These are phyloP conservation scores for Petrocephalus microphthalmus DNA, from an alignment of 2,113 vertebrate species.

Conservation along the genomic window DNA sequence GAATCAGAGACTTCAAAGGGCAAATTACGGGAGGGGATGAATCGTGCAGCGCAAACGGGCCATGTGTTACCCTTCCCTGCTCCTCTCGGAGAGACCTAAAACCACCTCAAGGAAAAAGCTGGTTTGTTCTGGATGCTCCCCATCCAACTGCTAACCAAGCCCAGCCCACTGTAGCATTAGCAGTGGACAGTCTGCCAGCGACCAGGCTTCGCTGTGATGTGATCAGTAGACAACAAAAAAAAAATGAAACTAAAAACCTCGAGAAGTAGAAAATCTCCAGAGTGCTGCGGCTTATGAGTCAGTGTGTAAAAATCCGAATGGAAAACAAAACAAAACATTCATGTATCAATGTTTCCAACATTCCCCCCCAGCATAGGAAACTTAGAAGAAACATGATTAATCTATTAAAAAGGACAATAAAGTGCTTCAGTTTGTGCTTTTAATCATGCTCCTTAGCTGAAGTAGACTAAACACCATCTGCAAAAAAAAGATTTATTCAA, in stretches of 20 bases:
- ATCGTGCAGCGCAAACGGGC: not conserved
- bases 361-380: not conserved
- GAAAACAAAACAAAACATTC: constrained; percentile 10
- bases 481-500: not conserved
- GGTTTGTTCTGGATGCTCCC: not conserved
- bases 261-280: not conserved
- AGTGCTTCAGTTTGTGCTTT: not conserved
- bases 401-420: not conserved
- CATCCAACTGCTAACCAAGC: constrained; percentile 1
- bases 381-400: constrained; percentile 4
- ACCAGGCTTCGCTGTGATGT: not conserved
- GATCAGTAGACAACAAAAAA: not conserved
- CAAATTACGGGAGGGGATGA: not conserved
- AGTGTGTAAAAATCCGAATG: not conserved
- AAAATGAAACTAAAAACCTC: not conserved
- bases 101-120: constrained; percentile 1
- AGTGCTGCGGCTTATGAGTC: constrained; percentile 6
- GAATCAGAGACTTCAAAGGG: not conserved
- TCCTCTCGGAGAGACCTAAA: not conserved
- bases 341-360: not conserved
- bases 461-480: not conserved
- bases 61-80: not conserved
- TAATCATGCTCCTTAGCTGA: not conserved
- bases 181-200: not conserved
- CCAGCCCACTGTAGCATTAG: not conserved